Evolutionary conservation across 2,888 invertebrate species (phyloP).

Genomic region (Latheticus oryzae): DNA sequence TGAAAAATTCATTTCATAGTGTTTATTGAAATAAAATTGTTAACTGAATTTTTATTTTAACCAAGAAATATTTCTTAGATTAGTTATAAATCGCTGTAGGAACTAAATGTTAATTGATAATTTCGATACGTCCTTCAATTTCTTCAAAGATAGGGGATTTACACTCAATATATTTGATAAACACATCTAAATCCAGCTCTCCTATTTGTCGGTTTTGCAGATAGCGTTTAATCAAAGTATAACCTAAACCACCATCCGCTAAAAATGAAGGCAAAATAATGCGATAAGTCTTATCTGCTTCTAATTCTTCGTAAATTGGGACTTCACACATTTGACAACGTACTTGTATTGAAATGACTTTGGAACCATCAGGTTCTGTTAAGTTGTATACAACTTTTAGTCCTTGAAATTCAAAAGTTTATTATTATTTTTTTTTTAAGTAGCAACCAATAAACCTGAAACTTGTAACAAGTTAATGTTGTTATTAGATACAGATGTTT

Average conservation of each 20-base stretch:
- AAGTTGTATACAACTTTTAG: slow-evolving; percentile 73
- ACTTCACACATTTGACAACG: slow-evolving; percentile 74
- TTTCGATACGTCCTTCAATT: slow-evolving; percentile 69
- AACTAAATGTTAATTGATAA: no score
- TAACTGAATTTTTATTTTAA: no score
- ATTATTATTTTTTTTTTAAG: neutral
- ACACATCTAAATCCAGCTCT: slow-evolving; percentile 69
- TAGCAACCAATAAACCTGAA: slow-evolving; percentile 66
- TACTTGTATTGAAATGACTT: slow-evolving; percentile 70
- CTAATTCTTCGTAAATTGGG: slow-evolving; percentile 74
- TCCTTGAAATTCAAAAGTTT: slow-evolving; percentile 63
- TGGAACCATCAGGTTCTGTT: slow-evolving; percentile 69
- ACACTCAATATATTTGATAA: slow-evolving; percentile 68
- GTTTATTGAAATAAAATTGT: no score
- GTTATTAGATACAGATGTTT: slow-evolving; percentile 67
- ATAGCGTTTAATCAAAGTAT: slow-evolving; percentile 67
- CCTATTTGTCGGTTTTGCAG: slow-evolving; percentile 67
- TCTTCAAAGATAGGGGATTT: slow-evolving; percentile 68
- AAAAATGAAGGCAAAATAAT: slow-evolving; percentile 73
- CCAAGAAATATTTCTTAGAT: no score
- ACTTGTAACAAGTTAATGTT: slow-evolving; percentile 72
- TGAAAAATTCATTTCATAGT: no score
- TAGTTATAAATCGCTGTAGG: no score
- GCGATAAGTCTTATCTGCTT: slow-evolving; percentile 70
- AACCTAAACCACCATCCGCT: slow-evolving; percentile 80